A percentile compares a stretch with the other conserved stretches of the same genome.
Evolutionary conservation across 1,140 invertebrate species (phyloP).

Genomic region (Cotesia typhae): DNA sequence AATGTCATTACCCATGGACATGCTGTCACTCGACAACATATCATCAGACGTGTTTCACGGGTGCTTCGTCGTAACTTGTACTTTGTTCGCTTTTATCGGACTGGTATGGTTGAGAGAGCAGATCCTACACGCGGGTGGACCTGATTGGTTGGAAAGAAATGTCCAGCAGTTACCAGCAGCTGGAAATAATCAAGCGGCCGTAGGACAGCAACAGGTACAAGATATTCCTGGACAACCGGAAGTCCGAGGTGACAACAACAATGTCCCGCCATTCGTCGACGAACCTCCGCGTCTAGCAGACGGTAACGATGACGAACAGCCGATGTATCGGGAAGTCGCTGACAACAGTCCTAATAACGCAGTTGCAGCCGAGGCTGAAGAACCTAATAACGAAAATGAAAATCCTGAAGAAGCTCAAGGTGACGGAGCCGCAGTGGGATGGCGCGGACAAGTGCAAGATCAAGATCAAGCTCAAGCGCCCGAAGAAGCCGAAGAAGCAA

Average conservation of each 20-base stretch:
- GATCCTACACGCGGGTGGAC: slow-evolving; percentile 95
- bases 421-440: slow-evolving; percentile 47
- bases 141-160: slow-evolving; percentile 90
- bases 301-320: slow-evolving; percentile 38
- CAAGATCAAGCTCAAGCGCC: slow-evolving; percentile 60
- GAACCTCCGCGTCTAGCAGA: slow-evolving; percentile 43
- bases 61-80: slow-evolving; percentile 96
- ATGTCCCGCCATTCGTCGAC: slow-evolving; percentile 59
- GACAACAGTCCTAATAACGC: slow-evolving; percentile 40
- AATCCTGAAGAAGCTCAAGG: slow-evolving; percentile 51
- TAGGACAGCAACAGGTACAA: slow-evolving; percentile 45
- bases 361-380: slow-evolving; percentile 40
- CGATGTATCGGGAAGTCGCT: slow-evolving; percentile 41
- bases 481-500: slow-evolving; percentile 83
- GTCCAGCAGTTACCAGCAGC: slow-evolving; percentile 53
- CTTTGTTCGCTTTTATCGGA: slow-evolving; percentile 95
- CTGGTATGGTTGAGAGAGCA: slow-evolving; percentile 97
- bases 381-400: slow-evolving; percentile 58
- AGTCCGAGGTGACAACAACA: slow-evolving; percentile 60
- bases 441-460: slow-evolving; percentile 49
- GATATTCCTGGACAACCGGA: slow-evolving; percentile 48
- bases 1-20: slow-evolving; percentile 88
- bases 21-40: slow-evolving; percentile 93
- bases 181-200: slow-evolving; percentile 47
- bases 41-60: slow-evolving; percentile 94